Percentiles rank a stretch among this genome's conserved stretches.
Evolutionary conservation across 2,888 invertebrate species (phyloP).

Genomic region (Ectobius pallidus): DNA sequence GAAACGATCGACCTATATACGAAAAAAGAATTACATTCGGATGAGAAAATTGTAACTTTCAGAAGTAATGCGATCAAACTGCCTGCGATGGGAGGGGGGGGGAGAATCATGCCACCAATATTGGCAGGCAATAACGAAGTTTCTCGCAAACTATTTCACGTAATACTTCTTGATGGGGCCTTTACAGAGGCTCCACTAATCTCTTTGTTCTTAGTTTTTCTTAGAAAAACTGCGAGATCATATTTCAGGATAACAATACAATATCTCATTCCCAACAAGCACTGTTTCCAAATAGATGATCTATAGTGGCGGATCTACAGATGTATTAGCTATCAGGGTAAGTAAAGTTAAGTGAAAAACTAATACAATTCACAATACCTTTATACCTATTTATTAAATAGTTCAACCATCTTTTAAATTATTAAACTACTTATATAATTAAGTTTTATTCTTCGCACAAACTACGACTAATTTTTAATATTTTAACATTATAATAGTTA

Average conservation of each 20-base stretch:
- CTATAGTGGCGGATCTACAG: too few species aligned
- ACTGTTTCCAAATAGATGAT: constrained; percentile 5
- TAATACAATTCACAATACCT: too few species aligned
- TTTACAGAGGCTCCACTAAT: neutral
- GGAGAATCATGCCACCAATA: neutral
- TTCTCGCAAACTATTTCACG: neutral
- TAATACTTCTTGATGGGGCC: constrained; percentile 1
- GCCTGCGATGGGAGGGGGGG: neutral
- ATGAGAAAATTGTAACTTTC: neutral
- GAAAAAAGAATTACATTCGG: neutral
- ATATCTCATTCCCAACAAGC: neutral
- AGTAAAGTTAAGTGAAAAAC: too few species aligned
- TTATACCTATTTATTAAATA: too few species aligned
- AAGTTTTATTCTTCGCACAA: too few species aligned
- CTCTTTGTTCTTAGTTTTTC: neutral
- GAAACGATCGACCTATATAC: neutral
- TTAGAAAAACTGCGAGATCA: neutral
- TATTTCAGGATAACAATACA: constrained; percentile 8
- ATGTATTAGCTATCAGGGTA: too few species aligned
- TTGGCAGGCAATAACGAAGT: neutral
- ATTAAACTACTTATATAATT: too few species aligned
- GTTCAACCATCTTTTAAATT: too few species aligned
- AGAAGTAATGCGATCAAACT: neutral
- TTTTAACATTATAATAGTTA: too few species aligned
- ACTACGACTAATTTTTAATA: too few species aligned